Base-by-base conservation (phyloP, 2,888 invertebrate genomes). In the Mythimna loreyi region DNA sequence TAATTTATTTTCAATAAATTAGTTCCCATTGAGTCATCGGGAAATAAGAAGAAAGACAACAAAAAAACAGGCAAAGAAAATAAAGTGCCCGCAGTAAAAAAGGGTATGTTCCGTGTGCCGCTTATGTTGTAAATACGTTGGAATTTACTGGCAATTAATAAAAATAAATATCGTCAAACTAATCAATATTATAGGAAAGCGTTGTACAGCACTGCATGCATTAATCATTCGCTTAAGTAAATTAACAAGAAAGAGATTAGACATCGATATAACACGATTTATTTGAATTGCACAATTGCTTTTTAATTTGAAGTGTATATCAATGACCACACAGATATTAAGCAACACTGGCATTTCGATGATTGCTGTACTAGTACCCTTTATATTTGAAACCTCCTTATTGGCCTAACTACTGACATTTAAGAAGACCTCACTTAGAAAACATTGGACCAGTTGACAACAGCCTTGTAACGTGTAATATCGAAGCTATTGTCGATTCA, bases 11-110 rank as follows among this genome's bases (percentile, higher is more conserved):
- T 79, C 70, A 64, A 75, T 70, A 81, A 88, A 89, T 85, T 88
- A 94, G 94, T 90, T 85, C 84, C 88, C 74, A 90, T 78, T 83
- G 94, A 94, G 82, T 60, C 87, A 68, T 80, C 92, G 72, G 87
- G 84, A 73, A 87, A 67, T 72, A 94, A 93, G 93, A 94, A 93
- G 92, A 94, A 91, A 86, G 93, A 94, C 80, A 87, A 23, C 63
- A 95, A 94, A 94, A 95, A 93, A 80, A 61, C 87, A 28, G 94
- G 93, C 70, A 95, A 95, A 89, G 95, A 95, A 82, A 95, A 92
- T 82, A 93, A 91, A 92, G 81, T 87, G 76, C 92, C 92, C 72
- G 83, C 90, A 49, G 80, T 82, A 70, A 95, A 93, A 79, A 95
- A 93, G 94, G 95, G 96, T 96, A 95, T 87, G 95, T 95, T 82